Evolutionary conservation across 2,888 invertebrate genomes (phyloP), one percentile per base, ranked within the genome.

Genomic region (Dorcus hopei): DNA sequence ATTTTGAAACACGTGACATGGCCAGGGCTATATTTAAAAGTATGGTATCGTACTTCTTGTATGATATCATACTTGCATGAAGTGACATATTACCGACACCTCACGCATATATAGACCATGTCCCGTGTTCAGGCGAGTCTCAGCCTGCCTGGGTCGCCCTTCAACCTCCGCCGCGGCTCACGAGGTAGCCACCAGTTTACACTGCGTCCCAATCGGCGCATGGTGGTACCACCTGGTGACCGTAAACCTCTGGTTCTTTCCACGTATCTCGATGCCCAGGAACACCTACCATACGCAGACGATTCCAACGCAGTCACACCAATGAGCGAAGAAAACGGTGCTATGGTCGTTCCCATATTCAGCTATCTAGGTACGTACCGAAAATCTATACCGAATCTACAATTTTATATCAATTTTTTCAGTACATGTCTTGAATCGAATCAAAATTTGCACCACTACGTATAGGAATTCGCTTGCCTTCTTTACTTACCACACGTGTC

Each of bases 241-340:
- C 87, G 94, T 67, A 95, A 95, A 78, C 96, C 96, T 49, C 84
- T 96, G 74, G 95, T 97, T 66, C 85, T 95, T 68, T 95, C 94
- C 72, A 95, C 95, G 68, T 95, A 95, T 83, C 85, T 95, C 79
- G 96, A 93, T 79, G 93, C 93, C 68, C 92, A 93, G 80, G 94
- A 95, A 82, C 95, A 95, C 80, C 85, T 97, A 75, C 97, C 97
- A 59, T 97, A 95, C 78, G 97, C 96, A 58, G 97, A 97, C 79
- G 97, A 97, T 81, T 96, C 96, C 64, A 94, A 94, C 75, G 97
- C 96, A 66, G 97, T 95, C 60, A 97, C 97, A 62, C 97, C 97
- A 55, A 95, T 96, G 91, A 96, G 95, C 65, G 97, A 97, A 82
- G 97, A 97, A 81, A 95, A 95, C 80, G 95, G 95, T 75, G 93